These are phyloP conservation scores for Euplagia quadripunctaria DNA, from an alignment of 2,888 invertebrate genomes.

Conservation along the genomic window DNA sequence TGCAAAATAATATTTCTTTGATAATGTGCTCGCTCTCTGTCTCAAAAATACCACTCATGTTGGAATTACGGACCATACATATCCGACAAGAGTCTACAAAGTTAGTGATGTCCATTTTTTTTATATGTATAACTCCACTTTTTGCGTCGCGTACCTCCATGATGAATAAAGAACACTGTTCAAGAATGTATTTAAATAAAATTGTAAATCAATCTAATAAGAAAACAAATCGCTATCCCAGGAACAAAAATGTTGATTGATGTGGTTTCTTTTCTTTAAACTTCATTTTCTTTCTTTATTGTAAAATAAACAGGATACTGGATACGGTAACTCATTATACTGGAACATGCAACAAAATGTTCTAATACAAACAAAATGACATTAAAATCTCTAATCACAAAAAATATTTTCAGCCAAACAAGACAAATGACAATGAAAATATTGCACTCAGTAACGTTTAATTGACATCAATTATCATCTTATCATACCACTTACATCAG, in stretches of 20 bases:
- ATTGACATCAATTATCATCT: not conserved
- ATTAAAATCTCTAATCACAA: not conserved
- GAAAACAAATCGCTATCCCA: not conserved
- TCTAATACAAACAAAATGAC: not conserved
- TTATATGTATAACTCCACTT: conserved; percentile 22
- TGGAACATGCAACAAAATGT: not conserved
- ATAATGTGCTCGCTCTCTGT: conserved; percentile 43
- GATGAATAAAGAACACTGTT: not conserved
- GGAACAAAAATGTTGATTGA: too few relatives aligned
- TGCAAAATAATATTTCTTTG: conserved; percentile 65
- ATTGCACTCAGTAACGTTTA: not conserved
- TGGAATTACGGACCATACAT: conserved; percentile 55
- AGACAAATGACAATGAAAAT: not conserved
- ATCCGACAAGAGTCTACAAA: conserved; percentile 58
- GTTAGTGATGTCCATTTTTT: conserved; percentile 21
- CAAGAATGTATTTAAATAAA: too few relatives aligned
- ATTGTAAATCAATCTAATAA: not conserved
- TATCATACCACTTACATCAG: not conserved
- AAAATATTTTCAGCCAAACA: not conserved
- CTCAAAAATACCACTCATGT: conserved; percentile 60
- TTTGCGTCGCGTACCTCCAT: conserved; percentile 35
- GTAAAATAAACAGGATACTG: not conserved
- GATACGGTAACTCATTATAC: not conserved
- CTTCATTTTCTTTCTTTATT: not conserved
- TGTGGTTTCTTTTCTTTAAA: too few relatives aligned